Base-by-base conservation (phyloP, 2,113 vertebrate genomes). In the Erythrocercus mccallii region DNA sequence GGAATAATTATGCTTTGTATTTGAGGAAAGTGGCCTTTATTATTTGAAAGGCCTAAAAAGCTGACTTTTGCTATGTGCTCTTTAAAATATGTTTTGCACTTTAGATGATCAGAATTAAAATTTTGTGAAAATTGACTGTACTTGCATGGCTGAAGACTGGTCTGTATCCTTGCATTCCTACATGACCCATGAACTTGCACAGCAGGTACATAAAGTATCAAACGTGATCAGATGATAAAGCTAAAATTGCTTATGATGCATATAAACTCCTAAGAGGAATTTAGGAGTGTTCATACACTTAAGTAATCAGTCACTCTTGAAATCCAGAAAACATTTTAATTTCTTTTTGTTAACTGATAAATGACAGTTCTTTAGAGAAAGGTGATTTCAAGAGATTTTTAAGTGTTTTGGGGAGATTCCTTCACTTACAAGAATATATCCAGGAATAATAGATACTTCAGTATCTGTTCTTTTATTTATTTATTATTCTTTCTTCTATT, bases 371-470 rank as follows among this genome's bases (percentile, higher is more conserved):
- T 65, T 87, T 70, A 58, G 37, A 42, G 54, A 54, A 65, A 30
- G 23, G 20, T 57, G 10, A 1, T 27, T 83, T 83, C 35, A 70
- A 70, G 62, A 60, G 14, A 44, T 37, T 45, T 81, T 4, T 60
- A 68, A 62, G 35, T 28, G 6, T 71, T 81, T 38, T 22, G 15
- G 15, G 33, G 24, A 24, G 10, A 54, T 45, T 73, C 30, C 10
- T 81, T 16, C 0, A 0, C 35, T 66, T 66, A 15, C 3, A 78
- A 53, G 8, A 47, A 3, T 51, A 2, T 47, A 17, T 45, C 33
- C 28, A 33, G 11, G 40, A 72, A 22, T 61, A 53, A 47, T 24
- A 60, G 11, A 30, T 81, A 61, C 8, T 68, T 61, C 12, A 22
- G 1, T 50, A n/a, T n/a, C n/a, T n/a, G n/a, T n/a, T n/a, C n/a